A percentile compares a stretch with the other conserved stretches of the same genome.
phyloP scores from a whole-genome alignment of 2,113 vertebrate species.

The Siniperca chuatsi region DNA sequence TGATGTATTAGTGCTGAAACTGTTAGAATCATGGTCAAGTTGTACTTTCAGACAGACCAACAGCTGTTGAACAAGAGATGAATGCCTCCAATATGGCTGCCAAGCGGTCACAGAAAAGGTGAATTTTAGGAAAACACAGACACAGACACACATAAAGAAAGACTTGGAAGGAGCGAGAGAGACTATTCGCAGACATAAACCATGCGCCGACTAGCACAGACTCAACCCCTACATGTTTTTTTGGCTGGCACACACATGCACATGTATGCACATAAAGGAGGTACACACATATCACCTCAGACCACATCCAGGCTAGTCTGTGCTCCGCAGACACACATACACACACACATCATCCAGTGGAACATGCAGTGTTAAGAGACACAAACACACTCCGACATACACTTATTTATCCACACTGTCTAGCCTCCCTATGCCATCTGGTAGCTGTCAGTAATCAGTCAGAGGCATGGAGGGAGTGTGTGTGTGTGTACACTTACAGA shows the following conservation, averaged over 20 bases:
- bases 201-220: constrained; percentile 27
- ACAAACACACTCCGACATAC: constrained; percentile 10
- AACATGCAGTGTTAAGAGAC: constrained; percentile 23
- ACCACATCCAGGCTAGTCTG: constrained; percentile 11
- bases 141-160: constrained; percentile 10
- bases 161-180: background rate
- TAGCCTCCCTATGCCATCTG: constrained; percentile 52
- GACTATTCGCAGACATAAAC: constrained; percentile 46
- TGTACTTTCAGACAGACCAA: background rate
- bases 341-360: constrained; percentile 47
- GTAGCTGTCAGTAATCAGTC: constrained; percentile 53
- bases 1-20: background rate
- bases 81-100: background rate
- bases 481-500: background rate
- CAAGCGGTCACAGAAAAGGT: background rate
- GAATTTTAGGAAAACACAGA: background rate
- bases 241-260: background rate
- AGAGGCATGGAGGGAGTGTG: background rate
- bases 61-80: background rate
- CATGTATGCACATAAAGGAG: background rate
- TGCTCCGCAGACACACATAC: constrained; percentile 46
- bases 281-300: constrained; percentile 25
- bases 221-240: constrained; percentile 24
- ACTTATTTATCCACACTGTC: constrained; percentile 49
- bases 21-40: background rate